A percentile compares a stretch with the other conserved stretches of the same genome.
Evolutionary conservation across 2,888 invertebrate genomes (phyloP).

Genomic region (Pocota personata): DNA sequence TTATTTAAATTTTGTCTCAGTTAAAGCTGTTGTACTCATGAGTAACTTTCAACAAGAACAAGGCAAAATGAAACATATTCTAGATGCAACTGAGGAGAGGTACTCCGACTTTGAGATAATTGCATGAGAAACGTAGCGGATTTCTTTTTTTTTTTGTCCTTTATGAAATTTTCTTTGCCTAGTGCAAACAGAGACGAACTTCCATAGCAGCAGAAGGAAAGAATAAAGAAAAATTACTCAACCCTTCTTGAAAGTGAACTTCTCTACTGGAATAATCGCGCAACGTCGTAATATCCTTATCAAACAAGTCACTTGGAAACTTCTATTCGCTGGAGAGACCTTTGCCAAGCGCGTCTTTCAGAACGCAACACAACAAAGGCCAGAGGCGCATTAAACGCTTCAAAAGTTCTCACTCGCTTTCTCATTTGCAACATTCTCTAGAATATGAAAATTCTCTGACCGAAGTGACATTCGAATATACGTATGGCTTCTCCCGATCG

Average conservation of each 20-base stretch:
- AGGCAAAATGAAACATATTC: conserved; percentile 7
- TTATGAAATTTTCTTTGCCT: conserved; percentile 50
- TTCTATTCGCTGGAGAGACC: conserved; percentile 70
- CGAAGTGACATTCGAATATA: conserved; percentile 60
- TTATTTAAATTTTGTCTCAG: not conserved
- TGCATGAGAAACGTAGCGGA: conserved; percentile 54
- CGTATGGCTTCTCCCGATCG: conserved; percentile 51
- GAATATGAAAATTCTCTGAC: conserved; percentile 20
- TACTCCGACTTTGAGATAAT: conserved; percentile 61
- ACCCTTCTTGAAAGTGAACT: conserved; percentile 71
- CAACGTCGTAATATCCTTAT: conserved; percentile 74
- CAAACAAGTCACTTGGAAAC: conserved; percentile 72
- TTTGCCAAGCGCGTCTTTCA: conserved; percentile 63
- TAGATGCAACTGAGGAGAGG: conserved; percentile 8
- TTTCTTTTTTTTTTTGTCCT: conserved; percentile 34
- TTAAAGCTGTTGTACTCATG: not conserved
- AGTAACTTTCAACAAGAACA: conserved; percentile 1
- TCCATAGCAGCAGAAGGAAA: conserved; percentile 41
- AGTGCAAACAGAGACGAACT: conserved; percentile 59
- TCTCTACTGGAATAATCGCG: conserved; percentile 71
- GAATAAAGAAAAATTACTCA: conserved; percentile 70
- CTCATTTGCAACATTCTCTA: conserved; percentile 48
- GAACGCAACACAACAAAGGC: conserved; percentile 60
- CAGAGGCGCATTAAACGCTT: conserved; percentile 57
- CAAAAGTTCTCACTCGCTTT: conserved; percentile 41